Evolutionary conservation across 2,797 vertebrate genomes (phyloP), one percentile per base, ranked within the genome.

Genomic region (Lacerta agilis): DNA sequence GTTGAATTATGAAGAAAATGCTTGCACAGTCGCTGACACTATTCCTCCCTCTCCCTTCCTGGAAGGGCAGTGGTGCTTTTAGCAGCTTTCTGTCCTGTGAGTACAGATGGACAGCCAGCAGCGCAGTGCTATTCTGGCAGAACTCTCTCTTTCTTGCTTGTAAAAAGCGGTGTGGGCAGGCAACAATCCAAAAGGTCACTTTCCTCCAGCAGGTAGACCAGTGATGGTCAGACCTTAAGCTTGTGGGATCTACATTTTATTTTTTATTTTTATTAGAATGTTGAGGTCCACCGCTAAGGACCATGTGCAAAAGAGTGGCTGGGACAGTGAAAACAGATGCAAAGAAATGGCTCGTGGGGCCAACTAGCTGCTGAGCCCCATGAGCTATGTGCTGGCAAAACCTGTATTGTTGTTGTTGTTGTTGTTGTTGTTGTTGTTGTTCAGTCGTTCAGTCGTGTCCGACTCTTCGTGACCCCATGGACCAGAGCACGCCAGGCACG

Each of bases 1-100:
- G 49, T 55, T 55, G 49, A 78, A 80, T 80, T 92, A 90, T 71
- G 33, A 8, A 45, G 0, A 90, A 90, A 43, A 15, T 49, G 1
- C 29, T 86, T 8, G 77, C 25, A 89, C 85, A 85, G 0, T 1
- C 33, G 36, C 15, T 25, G 3, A 41, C 25, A 29, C 8, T 33
- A 18, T 5, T 45, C 23, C 3, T 18, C 7, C 23, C 25, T 29
- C 20, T 58, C 58, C 27, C 55, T 77, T 85, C 18, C 20, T 64
- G 61, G 61, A 64, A 64, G 20, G 61, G 5, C 61, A 5, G 61
- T 43, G 58, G 15, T 38, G n/a, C n/a, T 69, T 17, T 69, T 20
- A 71, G n/a, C 38, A 79, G 23, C 33, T 86, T 67, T 10, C 49
- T 72, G 43, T 27, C n/a, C 18, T 10, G 36, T 73, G 79, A 71